These are phyloP conservation scores for Pollicipes pollicipes DNA, from an alignment of 1,140 invertebrate species.

Conservation along the genomic window DNA sequence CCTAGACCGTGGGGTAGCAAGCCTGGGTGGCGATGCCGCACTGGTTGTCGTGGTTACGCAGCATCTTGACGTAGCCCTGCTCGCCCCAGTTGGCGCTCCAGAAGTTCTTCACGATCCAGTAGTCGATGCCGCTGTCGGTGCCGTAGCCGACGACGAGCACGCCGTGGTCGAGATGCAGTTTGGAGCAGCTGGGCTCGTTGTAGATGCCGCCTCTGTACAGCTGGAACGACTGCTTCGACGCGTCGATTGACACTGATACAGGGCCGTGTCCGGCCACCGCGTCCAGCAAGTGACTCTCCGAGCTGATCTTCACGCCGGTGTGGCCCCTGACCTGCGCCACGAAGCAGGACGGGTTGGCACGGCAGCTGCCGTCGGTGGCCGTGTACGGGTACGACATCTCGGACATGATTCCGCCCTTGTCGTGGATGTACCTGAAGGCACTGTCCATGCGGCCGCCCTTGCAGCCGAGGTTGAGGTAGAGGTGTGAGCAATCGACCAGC, in stretches of 20 bases:
- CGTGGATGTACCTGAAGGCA: constrained; percentile 25
- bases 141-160: constrained; percentile 53
- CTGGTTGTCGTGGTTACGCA: constrained; percentile 27
- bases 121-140: constrained; percentile 36
- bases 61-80: constrained; percentile 30
- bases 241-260: constrained; percentile 68
- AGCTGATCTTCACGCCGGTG: constrained; percentile 52
- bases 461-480: constrained; percentile 29
- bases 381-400: constrained; percentile 15
- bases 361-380: constrained; percentile 31
- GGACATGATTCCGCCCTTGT: constrained; percentile 19
- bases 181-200: constrained; percentile 41
- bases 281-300: constrained; percentile 48
- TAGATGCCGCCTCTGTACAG: constrained; percentile 34
- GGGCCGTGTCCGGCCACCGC: constrained; percentile 85
- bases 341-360: constrained; percentile 45
- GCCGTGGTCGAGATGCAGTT: constrained; percentile 44
- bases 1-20: constrained; percentile 62
- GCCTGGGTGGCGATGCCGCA: constrained; percentile 47
- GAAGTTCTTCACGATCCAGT: constrained; percentile 86
- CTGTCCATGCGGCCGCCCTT: constrained; percentile 29
- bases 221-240: constrained; percentile 38
- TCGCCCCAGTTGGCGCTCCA: constrained; percentile 44
- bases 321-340: constrained; percentile 43
- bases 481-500: constrained; percentile 11